Percentiles rank a stretch among this genome's conserved stretches.
Conservation (phyloP, 2,888 invertebrate species). For the Pediacus dermestoides region DNA sequence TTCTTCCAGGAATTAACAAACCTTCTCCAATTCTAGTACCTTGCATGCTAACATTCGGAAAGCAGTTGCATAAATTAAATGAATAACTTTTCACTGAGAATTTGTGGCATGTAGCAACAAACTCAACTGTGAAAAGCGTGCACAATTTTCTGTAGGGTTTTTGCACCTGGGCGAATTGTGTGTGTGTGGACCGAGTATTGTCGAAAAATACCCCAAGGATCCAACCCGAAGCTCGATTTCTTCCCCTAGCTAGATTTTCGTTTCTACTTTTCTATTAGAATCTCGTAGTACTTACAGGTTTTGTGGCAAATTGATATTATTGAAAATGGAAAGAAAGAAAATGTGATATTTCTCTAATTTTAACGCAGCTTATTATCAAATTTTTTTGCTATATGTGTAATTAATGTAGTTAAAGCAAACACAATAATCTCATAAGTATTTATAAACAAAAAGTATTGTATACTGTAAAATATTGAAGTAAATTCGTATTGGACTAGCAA, state of each 20-base stretch:
- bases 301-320: constrained; percentile 9
- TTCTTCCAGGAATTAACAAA: constrained; percentile 12
- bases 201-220: constrained; percentile 42
- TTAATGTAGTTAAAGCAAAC: constrained; percentile 16
- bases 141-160: constrained; percentile 22
- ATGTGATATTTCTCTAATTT: constrained; percentile 19
- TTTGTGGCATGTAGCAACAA: background rate
- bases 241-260: constrained; percentile 8
- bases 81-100: background rate
- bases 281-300: constrained; percentile 10
- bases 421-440: too few species aligned
- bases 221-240: too few species aligned
- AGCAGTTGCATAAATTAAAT: background rate
- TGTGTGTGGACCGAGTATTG: constrained; percentile 49
- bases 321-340: constrained; percentile 12
- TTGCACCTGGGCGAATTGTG: constrained; percentile 42
- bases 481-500: too few species aligned
- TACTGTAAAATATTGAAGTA: too few species aligned
- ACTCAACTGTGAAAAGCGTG: constrained; percentile 13
- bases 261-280: constrained; percentile 7
- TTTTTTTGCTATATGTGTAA: constrained; percentile 17
- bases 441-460: too few species aligned
- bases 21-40: constrained; percentile 5
- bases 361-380: constrained; percentile 16
- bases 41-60: constrained; percentile 6